Conservation (phyloP, 2,797 vertebrate genomes). For the Enoplosus armatus region DNA sequence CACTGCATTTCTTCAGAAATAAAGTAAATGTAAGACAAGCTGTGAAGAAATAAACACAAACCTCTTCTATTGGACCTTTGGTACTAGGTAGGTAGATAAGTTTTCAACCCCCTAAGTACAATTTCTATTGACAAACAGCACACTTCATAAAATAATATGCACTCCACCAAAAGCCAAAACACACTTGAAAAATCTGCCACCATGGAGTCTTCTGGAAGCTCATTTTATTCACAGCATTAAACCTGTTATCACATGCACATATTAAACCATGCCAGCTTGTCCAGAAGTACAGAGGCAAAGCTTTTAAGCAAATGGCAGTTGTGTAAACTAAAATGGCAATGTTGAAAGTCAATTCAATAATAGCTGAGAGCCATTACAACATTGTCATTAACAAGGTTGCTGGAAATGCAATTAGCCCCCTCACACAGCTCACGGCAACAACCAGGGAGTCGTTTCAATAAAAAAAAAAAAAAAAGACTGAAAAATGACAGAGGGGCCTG, state of each 20-base stretch:
- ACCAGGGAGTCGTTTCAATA: slow-evolving; percentile 59
- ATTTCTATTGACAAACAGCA: slow-evolving; percentile 49
- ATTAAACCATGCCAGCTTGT: slow-evolving; percentile 71
- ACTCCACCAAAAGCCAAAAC: slow-evolving; percentile 48
- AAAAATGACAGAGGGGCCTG: slow-evolving; percentile 29
- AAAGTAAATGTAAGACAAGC: background rate
- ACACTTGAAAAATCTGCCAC: slow-evolving; percentile 64
- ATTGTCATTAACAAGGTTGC: slow-evolving; percentile 79
- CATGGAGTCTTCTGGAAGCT: slow-evolving; percentile 58
- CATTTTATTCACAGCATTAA: slow-evolving; percentile 72
- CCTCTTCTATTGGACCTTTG: slow-evolving; percentile 14
- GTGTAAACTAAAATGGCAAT: slow-evolving; percentile 76
- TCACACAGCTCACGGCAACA: slow-evolving; percentile 71
- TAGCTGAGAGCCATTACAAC: slow-evolving; percentile 79
- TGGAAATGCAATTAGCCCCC: slow-evolving; percentile 84
- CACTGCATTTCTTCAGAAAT: background rate
- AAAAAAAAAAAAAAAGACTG: slow-evolving; percentile 43
- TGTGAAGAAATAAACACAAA: slow-evolving; percentile 18
- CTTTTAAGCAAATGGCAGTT: slow-evolving; percentile 81
- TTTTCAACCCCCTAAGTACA: slow-evolving; percentile 27
- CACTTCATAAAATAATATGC: slow-evolving; percentile 62
- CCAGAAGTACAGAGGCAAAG: slow-evolving; percentile 69
- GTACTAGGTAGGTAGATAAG: no score
- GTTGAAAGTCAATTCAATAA: slow-evolving; percentile 79
- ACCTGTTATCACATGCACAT: slow-evolving; percentile 70